Conservation (phyloP, 2,113 vertebrate species). For the Cyprinus carpio region DNA sequence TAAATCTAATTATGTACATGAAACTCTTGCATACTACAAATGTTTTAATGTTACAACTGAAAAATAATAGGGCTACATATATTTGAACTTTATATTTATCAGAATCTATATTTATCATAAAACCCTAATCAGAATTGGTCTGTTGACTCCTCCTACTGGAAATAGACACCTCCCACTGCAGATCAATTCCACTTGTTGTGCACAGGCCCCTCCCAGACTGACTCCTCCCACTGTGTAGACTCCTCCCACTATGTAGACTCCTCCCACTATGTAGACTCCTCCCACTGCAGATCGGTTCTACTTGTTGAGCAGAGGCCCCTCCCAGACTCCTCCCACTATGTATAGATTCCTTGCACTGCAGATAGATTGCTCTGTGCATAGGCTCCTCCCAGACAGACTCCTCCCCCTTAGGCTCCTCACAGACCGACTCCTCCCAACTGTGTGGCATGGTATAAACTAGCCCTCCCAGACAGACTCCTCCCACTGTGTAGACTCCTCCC, state of each 20-base stretch:
- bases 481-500: not conserved
- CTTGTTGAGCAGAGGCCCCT: no score
- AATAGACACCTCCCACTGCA: not conserved
- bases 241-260: not conserved
- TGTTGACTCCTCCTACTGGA: not conserved
- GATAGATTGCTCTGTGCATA: not conserved
- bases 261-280: not conserved
- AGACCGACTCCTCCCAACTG: not conserved
- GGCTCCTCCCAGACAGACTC: not conserved
- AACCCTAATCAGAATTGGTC: not conserved
- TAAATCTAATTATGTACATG: no score
- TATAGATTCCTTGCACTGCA: not conserved
- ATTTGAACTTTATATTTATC: no score
- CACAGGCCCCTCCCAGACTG: no score
- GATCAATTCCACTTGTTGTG: no score
- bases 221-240: not conserved
- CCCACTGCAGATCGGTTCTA: not conserved
- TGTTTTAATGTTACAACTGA: no score
- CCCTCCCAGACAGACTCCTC: not conserved
- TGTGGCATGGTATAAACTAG: no score
- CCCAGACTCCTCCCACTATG: no score
- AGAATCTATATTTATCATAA: no score
- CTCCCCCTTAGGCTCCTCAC: not conserved
- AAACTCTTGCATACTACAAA: no score
- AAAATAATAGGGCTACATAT: no score